A percentile compares a stretch with the other conserved stretches of the same genome.
These are phyloP conservation scores for Megalopta genalis DNA, from an alignment of 1,140 invertebrate genomes.

Conservation along the genomic window DNA sequence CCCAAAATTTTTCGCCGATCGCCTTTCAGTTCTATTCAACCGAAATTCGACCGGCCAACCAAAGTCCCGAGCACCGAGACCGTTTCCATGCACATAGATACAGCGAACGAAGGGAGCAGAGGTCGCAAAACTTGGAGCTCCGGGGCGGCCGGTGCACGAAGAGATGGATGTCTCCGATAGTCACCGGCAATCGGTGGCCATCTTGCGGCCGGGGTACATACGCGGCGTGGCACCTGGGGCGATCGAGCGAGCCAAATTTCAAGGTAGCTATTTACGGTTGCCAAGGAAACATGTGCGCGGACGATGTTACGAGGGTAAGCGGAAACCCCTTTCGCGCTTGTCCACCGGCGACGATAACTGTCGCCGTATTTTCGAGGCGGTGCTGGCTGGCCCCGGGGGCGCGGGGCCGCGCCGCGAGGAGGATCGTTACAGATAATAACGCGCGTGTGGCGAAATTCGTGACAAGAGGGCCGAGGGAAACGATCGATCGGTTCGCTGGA, in stretches of 20 bases:
- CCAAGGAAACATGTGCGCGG: conserved; percentile 30
- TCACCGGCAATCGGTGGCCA: not conserved
- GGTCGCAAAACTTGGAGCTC: not conserved
- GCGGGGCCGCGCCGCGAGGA: not conserved
- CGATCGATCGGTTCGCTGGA: no score
- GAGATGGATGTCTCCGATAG: not conserved
- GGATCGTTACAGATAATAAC: conserved; percentile 5
- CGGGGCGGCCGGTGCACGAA: not conserved
- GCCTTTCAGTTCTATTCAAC: no score
- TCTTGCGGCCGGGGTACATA: not conserved
- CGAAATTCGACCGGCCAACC: no score
- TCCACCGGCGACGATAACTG: conserved; percentile 38
- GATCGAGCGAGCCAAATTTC: conserved; percentile 25
- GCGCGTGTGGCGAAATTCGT: not conserved
- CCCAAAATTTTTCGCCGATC: no score
- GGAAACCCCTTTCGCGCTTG: conserved; percentile 37
- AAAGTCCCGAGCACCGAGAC: no score
- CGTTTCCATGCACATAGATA: no score
- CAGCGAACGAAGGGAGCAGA: no score
- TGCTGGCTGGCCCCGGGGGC: not conserved
- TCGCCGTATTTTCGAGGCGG: conserved; percentile 29
- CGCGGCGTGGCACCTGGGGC: conserved; percentile 14
- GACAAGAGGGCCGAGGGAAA: not conserved
- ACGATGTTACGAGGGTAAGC: conserved; percentile 27
- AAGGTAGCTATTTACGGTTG: conserved; percentile 42